Conservation (phyloP, 2,888 invertebrate genomes). For the Steinernema carpocapsae region DNA sequence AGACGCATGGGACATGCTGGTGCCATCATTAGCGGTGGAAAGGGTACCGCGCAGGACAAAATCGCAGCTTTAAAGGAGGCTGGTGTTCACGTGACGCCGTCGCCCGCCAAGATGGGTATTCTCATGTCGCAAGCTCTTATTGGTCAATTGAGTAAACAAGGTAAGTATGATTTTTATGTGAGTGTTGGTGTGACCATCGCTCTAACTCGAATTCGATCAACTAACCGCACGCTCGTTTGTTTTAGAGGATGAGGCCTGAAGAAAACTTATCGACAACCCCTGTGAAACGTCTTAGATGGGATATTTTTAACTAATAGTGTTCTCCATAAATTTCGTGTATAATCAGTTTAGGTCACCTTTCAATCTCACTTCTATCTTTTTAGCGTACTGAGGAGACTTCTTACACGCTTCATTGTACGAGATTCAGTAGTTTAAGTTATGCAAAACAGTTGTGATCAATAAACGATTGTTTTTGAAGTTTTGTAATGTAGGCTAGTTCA, state of each 20-base stretch:
- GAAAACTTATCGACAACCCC: not conserved
- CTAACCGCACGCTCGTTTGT: not conserved
- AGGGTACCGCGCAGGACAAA: conserved; percentile 96
- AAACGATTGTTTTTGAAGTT: not conserved
- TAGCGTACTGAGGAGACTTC: not conserved
- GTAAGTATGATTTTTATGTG: not conserved
- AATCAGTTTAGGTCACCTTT: too few relatives aligned
- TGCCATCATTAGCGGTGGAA: conserved; percentile 97
- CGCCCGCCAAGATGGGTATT: conserved; percentile 54
- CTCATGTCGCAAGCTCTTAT: conserved; percentile 25
- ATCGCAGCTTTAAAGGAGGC: conserved; percentile 83
- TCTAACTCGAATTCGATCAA: not conserved
- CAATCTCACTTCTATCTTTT: not conserved
- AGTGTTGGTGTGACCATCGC: too few relatives aligned
- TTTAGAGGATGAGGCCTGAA: not conserved
- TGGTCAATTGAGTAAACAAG: conserved; percentile 29
- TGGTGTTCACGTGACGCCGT: conserved; percentile 74
- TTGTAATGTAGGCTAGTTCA: too few relatives aligned
- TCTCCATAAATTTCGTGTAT: not conserved
- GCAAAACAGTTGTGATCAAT: conserved; percentile 16
- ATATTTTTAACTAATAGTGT: not conserved
- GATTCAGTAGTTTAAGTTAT: conserved; percentile 5
- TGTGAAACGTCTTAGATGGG: not conserved
- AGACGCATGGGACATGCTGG: conserved; percentile 99
- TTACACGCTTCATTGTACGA: not conserved